Evolutionary conservation across 2,888 invertebrate genomes (phyloP).

Genomic region (Bombylius major): DNA sequence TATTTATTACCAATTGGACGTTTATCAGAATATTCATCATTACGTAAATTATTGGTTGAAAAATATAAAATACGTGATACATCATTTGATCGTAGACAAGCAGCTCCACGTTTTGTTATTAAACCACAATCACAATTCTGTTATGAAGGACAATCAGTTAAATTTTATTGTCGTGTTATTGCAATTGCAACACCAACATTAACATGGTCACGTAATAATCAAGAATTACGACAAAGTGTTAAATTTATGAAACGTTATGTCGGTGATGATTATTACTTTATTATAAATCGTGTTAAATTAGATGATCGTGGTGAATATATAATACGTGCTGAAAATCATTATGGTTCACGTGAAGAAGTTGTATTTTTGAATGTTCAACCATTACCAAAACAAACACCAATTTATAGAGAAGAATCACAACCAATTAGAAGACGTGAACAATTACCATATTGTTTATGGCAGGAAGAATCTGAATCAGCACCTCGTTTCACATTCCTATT

Average conservation of each 20-base stretch:
- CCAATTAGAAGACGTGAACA: constrained; percentile 69
- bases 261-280: constrained; percentile 93
- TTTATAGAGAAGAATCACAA: constrained; percentile 49
- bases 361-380: constrained; percentile 94
- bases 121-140: constrained; percentile 91
- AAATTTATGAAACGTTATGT: constrained; percentile 98
- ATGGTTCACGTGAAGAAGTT: constrained; percentile 89
- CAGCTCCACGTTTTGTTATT: constrained; percentile 95
- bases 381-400: constrained; percentile 32
- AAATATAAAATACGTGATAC: constrained; percentile 95
- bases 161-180: constrained; percentile 94
- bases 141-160: constrained; percentile 94
- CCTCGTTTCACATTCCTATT: constrained; percentile 97
- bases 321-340: constrained; percentile 92
- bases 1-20: constrained; percentile 91
- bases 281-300: constrained; percentile 89
- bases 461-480: constrained; percentile 83
- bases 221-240: constrained; percentile 88
- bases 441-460: constrained; percentile 78
- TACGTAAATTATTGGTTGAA: constrained; percentile 88
- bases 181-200: constrained; percentile 88
- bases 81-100: constrained; percentile 93
- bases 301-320: constrained; percentile 96
- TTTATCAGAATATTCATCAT: constrained; percentile 91
- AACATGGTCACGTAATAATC: constrained; percentile 89